Conservation (phyloP, 1,140 invertebrate genomes). For the Odontomachus brunneus region DNA sequence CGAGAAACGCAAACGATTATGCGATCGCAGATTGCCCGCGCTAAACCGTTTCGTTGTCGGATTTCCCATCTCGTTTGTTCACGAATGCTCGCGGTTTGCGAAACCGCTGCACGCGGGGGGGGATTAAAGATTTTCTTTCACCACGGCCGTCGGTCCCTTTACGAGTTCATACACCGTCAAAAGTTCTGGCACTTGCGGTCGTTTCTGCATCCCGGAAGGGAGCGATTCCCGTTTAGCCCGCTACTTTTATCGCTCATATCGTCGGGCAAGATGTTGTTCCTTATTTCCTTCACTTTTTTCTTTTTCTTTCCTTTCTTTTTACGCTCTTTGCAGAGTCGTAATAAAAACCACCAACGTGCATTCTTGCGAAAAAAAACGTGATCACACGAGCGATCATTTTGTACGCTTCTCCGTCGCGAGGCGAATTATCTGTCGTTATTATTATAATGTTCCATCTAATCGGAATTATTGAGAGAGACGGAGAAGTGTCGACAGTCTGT, state of each 20-base stretch:
- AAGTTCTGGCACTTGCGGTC: slow-evolving; percentile 7
- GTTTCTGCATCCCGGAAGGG: slow-evolving; percentile 20
- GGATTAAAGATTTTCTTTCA: slow-evolving; percentile 13
- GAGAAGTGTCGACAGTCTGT: neutral
- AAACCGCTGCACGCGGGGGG: neutral
- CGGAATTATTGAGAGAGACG: neutral
- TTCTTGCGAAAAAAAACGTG: neutral
- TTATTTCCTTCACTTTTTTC: neutral
- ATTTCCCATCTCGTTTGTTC: slow-evolving; percentile 21
- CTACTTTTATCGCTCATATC: slow-evolving; percentile 17
- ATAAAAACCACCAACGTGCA: neutral
- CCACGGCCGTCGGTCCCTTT: neutral
- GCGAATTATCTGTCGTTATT: neutral
- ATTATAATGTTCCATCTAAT: neutral
- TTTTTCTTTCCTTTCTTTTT: neutral
- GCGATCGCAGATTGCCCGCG: neutral
- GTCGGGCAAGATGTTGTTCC: slow-evolving; percentile 6
- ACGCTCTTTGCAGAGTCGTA: neutral
- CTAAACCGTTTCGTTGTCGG: neutral
- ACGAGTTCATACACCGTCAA: slow-evolving; percentile 8
- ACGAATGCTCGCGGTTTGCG: slow-evolving; percentile 6
- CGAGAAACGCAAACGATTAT: slow-evolving; percentile 17
- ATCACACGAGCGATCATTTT: neutral
- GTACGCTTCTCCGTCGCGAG: neutral
- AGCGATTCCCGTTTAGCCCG: neutral